Conservation (phyloP, 2,113 vertebrate species). For the Sterrhoptilus dennistouni region DNA sequence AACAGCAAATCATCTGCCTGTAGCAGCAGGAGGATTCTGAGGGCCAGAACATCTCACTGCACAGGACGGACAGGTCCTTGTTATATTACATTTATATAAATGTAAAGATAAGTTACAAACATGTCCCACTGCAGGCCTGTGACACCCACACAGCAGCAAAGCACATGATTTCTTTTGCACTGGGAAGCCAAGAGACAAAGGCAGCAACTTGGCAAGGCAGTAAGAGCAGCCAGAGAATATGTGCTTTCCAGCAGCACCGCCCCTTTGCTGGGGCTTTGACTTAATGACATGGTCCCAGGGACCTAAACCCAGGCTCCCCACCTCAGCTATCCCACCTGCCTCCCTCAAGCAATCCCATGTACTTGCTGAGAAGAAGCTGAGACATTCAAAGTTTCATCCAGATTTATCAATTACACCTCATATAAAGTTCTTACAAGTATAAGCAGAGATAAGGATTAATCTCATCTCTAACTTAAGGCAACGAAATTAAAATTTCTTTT, state of each 20-base stretch:
- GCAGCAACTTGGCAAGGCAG: neutral
- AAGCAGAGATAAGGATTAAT: neutral
- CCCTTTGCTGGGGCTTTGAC: neutral
- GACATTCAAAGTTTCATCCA: neutral
- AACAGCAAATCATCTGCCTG: accelerated
- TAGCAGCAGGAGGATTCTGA: neutral
- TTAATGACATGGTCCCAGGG: neutral
- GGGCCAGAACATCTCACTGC: neutral
- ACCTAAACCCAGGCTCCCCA: neutral
- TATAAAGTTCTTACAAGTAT: neutral
- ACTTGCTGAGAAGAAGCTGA: neutral
- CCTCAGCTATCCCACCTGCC: neutral
- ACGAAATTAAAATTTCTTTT: neutral
- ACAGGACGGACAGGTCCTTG: neutral
- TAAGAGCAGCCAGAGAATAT: neutral
- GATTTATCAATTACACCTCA: neutral
- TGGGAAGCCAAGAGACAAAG: neutral
- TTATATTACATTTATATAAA: neutral
- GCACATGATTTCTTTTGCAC: neutral
- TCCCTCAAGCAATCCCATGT: accelerated
- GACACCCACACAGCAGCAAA: neutral
- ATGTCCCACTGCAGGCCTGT: neutral
- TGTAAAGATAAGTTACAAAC: accelerated
- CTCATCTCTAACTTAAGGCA: neutral
- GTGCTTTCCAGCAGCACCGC: neutral